Base-by-base conservation (phyloP, 2,888 invertebrate species). In the Tenodera sinensis region DNA sequence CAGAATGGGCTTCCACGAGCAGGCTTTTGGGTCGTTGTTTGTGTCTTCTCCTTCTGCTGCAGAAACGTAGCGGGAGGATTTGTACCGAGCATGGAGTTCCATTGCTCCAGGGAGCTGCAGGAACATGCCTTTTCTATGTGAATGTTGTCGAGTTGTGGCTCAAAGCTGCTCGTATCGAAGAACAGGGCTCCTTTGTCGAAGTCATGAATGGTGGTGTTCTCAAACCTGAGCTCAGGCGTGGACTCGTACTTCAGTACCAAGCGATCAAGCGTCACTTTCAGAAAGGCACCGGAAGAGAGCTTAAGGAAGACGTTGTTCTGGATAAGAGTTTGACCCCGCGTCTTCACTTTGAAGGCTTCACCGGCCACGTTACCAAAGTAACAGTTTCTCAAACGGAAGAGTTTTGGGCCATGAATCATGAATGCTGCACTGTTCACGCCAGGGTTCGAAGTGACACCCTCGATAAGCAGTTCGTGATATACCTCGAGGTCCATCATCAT, bases 401-500 rank as follows among this genome's bases (percentile, higher is more conserved):
- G 94, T 92, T 94, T 94, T 91, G 96, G 95, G 91, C 95, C 94
- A 91, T 93, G 94, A 91, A 96, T 94, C 91, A 96, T 95, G 93
- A 97, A 96, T 30, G 96, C 96, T 91, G 95, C 95, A 91, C 97
- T 96, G 91, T 95, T 94, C 85, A 97, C 93, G 91, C 94, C 94
- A 89, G 95, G 94, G 91, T 97, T 95, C 3, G 83, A 25, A 85
- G 92, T 94, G 90, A 96, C 95, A 91, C 96, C 95, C 90, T 95
- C 95, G 92, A 97, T 94, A 91, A 94, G 94, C 91, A 97, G 95
- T 89, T 95, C 94, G 91, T 96, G 94, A 88, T 94, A 94, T 83
- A 97, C 96, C 91, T 96, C 96, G 87, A 97, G 93, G 91, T 97
- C 97, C 89, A 96, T 96, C 92, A 97, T 95, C 89, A 96, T 95